These are phyloP conservation scores for Bos indicus DNA, from an alignment of 2,113 vertebrate genomes.

Conservation along the genomic window DNA sequence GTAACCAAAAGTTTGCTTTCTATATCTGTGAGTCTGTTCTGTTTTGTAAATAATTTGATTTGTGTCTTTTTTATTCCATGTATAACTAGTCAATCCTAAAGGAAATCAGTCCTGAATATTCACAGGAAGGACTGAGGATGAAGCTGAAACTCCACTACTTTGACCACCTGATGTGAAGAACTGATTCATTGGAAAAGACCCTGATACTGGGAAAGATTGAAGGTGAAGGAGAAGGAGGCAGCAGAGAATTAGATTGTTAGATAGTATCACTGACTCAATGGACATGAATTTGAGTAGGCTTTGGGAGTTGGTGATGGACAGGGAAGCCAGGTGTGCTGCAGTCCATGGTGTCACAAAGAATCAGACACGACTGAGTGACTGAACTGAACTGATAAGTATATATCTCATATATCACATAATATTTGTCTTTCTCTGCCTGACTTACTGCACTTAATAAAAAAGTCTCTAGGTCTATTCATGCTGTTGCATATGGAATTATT, in stretches of 20 bases:
- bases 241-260: background rate
- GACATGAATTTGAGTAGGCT: background rate
- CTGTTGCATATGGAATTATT: background rate
- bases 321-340: accelerated
- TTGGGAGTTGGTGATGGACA: background rate
- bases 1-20: background rate
- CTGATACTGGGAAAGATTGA: background rate
- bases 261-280: background rate
- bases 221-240: background rate
- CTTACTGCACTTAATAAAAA: background rate
- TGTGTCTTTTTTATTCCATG: background rate
- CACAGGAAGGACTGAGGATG: background rate
- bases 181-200: background rate
- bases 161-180: background rate
- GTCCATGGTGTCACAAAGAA: background rate
- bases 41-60: background rate
- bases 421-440: background rate
- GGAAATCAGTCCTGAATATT: background rate
- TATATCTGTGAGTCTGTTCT: background rate
- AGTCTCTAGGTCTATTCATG: background rate
- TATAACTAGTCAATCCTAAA: background rate
- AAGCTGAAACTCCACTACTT: background rate
- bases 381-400: background rate
- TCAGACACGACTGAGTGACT: background rate
- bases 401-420: background rate